Evolutionary conservation across 30 jellyfish, hydroid and myxozoan genomes (phyloP), one percentile per base, ranked within the genome.

Genomic region (Cassiopea xamachana): DNA sequence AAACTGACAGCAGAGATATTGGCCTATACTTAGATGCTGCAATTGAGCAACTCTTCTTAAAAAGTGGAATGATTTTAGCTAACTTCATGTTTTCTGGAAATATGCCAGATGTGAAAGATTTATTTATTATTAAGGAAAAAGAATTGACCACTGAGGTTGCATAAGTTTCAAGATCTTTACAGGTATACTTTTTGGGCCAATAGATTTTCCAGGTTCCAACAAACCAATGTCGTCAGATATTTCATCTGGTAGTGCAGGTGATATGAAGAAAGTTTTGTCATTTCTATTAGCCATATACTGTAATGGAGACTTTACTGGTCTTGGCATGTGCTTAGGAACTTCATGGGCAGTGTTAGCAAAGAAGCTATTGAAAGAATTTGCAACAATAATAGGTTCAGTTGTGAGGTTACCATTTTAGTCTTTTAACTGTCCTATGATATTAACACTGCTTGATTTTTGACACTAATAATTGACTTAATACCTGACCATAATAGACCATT

Each of bases 161-260:
- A 81, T 47, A 46, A 60, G 55, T 81, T 64, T 81, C 60, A 81
- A 69, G 19, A 81, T 73, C 67, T 64, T 58, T 60, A 50, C 14
- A 49, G 90, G 90, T 50, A 81, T 81, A 58, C 90, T 81, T 13
- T 81, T 58, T 17, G 81, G 90, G 27, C 90, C 90, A 81, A 69
- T 47, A 81, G 90, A 81, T 50, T 81, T 81, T 46, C 81, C 81
- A 49, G 90, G 16, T 49, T 62, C 17, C 12, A 81, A 43, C 61
- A 16, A 43, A 39, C 46, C 14, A 45, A 81, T 81, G 19, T 50
- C 39, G 43, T 64, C 81, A 19, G 75, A 55, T 16, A 81, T 64
- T 48, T 81, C 90, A 49, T 15, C 18, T 27, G 81, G 67, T 50
- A 81, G 43, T 73, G 81, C 17, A 19, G 90, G 90, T 58, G 79